Base-by-base conservation (phyloP, 2,888 invertebrate genomes). In the Marronus borbonicus region DNA sequence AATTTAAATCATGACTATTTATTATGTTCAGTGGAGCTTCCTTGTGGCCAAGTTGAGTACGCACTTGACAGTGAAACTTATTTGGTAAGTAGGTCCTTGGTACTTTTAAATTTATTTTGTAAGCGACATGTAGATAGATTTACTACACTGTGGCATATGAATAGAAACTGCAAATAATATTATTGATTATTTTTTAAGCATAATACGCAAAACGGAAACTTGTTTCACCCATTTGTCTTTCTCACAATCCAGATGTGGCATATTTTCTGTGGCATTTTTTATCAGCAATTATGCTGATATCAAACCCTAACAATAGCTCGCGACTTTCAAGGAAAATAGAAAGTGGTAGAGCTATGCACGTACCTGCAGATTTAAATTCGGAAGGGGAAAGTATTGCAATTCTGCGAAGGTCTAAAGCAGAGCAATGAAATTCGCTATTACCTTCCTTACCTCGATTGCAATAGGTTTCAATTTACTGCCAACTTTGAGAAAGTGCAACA, bases 51-150 rank as follows among this genome's bases (percentile, higher is more conserved):
- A 49, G 49, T 49, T 24, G 17, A 66, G 49, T 44, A 66, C 66
- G 66, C 66, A 66, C 44, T 44, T 66, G 44, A 66, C 66, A 66
- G 24, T 66, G 44, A 44, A 66, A 66, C 44, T 66, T 44, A 44
- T 66, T 49, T 66, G 17, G 66, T 20, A 66, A 66, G 44, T 66
- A 44, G 66, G 66, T 66, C 66, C 49, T 12, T 36, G 65, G 17
- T 65, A 20, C 39, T 44, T 68, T 68, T 50, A 68, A 50, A 44
- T n/a, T 44, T n/a, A 44, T 44, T 44, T 66, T 66, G 12, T 20
- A 50, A 68, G 8, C 5, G 3, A 1, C 12, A 68, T 20, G 14
- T 39, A 5, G 4, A 49, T 17, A 17, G 12, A 44, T 17, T n/a
- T 66, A 65, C 17, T 17, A 17, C 0, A 7, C 5, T 58, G 10